Percentiles rank a stretch among this genome's conserved stretches.
Conservation (phyloP, 2,888 invertebrate species). For the Nemapogon koenigi region DNA sequence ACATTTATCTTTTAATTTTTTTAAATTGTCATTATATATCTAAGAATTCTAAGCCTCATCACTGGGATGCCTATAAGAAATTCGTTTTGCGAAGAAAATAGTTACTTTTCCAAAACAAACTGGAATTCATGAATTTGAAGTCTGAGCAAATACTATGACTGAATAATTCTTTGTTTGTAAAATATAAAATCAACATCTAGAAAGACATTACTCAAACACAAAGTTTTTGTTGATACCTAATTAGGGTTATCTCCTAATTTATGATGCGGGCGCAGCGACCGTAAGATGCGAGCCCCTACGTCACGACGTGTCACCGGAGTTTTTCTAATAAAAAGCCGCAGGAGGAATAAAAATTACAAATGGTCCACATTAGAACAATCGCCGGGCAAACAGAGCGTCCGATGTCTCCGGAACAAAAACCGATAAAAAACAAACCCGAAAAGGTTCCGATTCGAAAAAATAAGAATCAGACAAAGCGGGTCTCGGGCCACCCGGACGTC, state of each 20-base stretch:
- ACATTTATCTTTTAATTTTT: too few species aligned
- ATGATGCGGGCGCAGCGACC: constrained; percentile 3
- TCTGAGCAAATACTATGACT: too few species aligned
- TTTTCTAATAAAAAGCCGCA: constrained; percentile 17
- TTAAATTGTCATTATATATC: too few species aligned
- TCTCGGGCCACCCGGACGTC: constrained; percentile 34
- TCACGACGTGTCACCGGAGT: neutral
- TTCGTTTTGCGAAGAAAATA: too few species aligned
- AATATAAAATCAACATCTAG: too few species aligned
- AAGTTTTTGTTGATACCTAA: constrained; percentile 3
- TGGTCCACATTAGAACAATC: constrained; percentile 58
- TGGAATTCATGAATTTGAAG: too few species aligned
- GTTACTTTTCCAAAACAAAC: too few species aligned
- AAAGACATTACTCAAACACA: too few species aligned
- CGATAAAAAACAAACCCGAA: constrained; percentile 54
- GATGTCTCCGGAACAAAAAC: constrained; percentile 62
- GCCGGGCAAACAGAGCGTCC: constrained; percentile 36
- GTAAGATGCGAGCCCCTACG: too few species aligned
- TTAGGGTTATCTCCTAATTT: constrained; percentile 4
- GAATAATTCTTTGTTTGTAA: too few species aligned
- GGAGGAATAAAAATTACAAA: constrained; percentile 51
- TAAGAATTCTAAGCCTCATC: too few species aligned
- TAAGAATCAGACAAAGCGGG: constrained; percentile 60
- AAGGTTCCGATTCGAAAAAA: constrained; percentile 63
- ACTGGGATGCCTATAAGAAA: too few species aligned